These are phyloP conservation scores for Itoplectis maculator DNA, from an alignment of 2,888 invertebrate species.

Conservation along the genomic window DNA sequence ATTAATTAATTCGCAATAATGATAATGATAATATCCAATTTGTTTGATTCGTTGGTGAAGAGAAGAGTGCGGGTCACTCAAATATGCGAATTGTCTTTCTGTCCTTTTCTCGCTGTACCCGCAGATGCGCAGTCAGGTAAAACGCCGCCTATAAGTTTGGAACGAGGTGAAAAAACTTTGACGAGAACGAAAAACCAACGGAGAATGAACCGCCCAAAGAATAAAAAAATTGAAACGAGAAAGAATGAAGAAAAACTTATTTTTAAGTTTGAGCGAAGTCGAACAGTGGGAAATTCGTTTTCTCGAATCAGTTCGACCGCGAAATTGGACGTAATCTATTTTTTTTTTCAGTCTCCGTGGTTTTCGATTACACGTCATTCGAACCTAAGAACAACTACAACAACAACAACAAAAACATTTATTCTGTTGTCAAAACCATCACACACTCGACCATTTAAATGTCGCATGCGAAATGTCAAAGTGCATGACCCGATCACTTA, in stretches of 20 bases:
- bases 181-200: conserved; percentile 58
- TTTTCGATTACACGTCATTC: conserved; percentile 40
- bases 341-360: conserved; percentile 65
- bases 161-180: conserved; percentile 54
- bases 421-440: conserved; percentile 18
- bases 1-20: too few relatives aligned
- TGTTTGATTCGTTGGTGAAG: conserved; percentile 38
- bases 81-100: conserved; percentile 78
- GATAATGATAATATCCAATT: not conserved
- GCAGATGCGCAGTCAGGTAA: conserved; percentile 84
- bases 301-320: conserved; percentile 3
- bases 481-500: conserved; percentile 51
- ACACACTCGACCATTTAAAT: conserved; percentile 60
- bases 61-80: conserved; percentile 67
- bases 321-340: conserved; percentile 22
- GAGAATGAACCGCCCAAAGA: conserved; percentile 62
- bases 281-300: conserved; percentile 8
- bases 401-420: conserved; percentile 14
- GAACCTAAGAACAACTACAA: conserved; percentile 13
- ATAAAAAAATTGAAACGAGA: too few relatives aligned
- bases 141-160: conserved; percentile 71
- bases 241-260: not conserved
- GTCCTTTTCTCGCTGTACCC: conserved; percentile 82
- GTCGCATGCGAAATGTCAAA: conserved; percentile 63
- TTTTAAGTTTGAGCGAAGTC: not conserved